These are phyloP conservation scores for Austrofundulus limnaeus DNA, from an alignment of 2,113 vertebrate genomes.

Conservation along the genomic window DNA sequence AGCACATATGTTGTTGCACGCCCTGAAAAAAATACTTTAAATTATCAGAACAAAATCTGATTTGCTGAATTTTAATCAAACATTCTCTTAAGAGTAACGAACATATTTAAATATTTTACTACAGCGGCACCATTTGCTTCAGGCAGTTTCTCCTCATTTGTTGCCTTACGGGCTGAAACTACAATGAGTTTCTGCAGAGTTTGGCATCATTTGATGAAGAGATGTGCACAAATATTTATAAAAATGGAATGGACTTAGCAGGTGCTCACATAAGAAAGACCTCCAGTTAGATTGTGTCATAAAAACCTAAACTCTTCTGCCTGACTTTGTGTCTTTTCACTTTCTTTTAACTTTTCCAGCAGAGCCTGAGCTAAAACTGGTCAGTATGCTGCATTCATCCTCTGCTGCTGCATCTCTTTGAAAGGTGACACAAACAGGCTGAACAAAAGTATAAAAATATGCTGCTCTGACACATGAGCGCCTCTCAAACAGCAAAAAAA, in stretches of 20 bases:
- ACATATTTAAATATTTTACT: neutral
- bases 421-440: constrained; percentile 18
- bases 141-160: neutral
- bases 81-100: neutral
- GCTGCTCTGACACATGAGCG: constrained; percentile 6
- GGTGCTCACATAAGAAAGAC: too few relatives aligned
- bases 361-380: neutral
- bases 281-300: too few relatives aligned
- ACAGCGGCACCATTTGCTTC: too few relatives aligned
- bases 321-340: neutral
- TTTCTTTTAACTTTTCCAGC: neutral
- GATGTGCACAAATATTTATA: too few relatives aligned
- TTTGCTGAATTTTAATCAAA: neutral
- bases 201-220: neutral
- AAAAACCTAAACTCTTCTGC: neutral
- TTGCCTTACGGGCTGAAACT: neutral
- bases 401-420: constrained; percentile 1
- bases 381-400: constrained; percentile 12
- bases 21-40: neutral
- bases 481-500: constrained; percentile 2
- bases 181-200: neutral
- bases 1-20: neutral
- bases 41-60: constrained; percentile 1
- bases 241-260: too few relatives aligned
- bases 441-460: constrained; percentile 20